Base-by-base conservation (phyloP, 2,797 vertebrate genomes). In the Tokudaia tokunoshimensis region DNA sequence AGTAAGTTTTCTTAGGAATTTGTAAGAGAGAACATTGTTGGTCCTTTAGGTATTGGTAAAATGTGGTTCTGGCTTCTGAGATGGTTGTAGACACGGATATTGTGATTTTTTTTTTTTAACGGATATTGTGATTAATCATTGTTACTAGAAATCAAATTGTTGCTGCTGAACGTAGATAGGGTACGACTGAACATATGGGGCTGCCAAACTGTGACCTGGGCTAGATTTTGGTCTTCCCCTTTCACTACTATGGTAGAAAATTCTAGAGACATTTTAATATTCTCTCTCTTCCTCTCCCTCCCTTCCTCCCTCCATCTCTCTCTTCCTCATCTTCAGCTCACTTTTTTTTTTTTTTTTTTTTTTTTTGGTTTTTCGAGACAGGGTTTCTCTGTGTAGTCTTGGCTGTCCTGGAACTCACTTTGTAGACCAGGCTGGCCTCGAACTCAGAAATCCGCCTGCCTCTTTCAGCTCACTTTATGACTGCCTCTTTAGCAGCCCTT, bases 401-500 rank as follows among this genome's bases (percentile, higher is more conserved):
- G n/a, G n/a, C n/a, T n/a, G n/a, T n/a, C n/a, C n/a, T n/a, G n/a
- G n/a, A n/a, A n/a, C n/a, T n/a, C n/a, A n/a, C n/a, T n/a, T n/a
- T n/a, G n/a, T n/a, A n/a, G n/a, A n/a, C n/a, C n/a, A n/a, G n/a
- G n/a, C n/a, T n/a, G n/a, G n/a, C n/a, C n/a, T n/a, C n/a, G n/a
- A n/a, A n/a, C n/a, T n/a, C n/a, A n/a, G n/a, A n/a, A n/a, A n/a
- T n/a, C n/a, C n/a, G n/a, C n/a, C n/a, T n/a, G n/a, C n/a, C n/a
- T n/a, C n/a, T n/a, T 79, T 85, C 82, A 87, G 41, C 85, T 93
- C 22, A 57, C 86, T 95, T 94, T 90, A 85, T 85, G 92, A 95
- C 65, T 87, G 61, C 88, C 9, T 96, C 70, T 94, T 94, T 85
- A 88, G 15, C 84, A 79, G 86, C 82, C 79, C 44, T 84, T 84